Percentiles rank a stretch among this genome's conserved stretches.
These are phyloP conservation scores for Chloropsis cyanopogon DNA, from an alignment of 2,113 vertebrate genomes.

Conservation along the genomic window DNA sequence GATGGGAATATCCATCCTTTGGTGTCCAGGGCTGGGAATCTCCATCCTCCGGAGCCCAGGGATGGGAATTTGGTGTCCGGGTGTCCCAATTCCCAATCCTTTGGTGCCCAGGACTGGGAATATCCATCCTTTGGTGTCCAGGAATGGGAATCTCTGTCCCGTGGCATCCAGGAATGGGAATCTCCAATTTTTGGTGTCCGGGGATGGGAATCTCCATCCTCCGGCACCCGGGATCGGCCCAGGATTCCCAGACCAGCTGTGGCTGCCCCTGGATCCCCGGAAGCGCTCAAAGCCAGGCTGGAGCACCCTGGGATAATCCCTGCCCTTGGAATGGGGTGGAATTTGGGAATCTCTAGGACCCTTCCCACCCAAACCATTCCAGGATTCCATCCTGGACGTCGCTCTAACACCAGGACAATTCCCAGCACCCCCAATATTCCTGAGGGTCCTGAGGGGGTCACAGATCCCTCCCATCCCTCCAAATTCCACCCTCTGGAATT, in stretches of 20 bases:
- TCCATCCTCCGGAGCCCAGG: rapidly evolving
- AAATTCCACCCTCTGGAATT: background rate
- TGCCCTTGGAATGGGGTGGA: background rate
- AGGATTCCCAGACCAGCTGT: background rate
- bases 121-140: rapidly evolving
- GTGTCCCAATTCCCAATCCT: no score
- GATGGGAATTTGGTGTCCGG: background rate
- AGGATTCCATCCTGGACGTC: background rate
- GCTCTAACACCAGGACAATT: rapidly evolving
- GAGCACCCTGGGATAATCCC: rapidly evolving
- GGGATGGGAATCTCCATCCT: background rate
- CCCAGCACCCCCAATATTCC: background rate
- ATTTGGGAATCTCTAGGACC: background rate
- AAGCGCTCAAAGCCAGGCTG: background rate
- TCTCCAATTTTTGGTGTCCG: rapidly evolving
- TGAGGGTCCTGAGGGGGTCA: rapidly evolving
- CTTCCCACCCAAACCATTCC: background rate
- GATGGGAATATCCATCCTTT: rapidly evolving
- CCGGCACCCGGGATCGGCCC: rapidly evolving
- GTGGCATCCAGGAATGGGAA: background rate
- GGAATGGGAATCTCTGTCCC: background rate
- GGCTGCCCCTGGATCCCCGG: background rate
- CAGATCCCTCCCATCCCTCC: rapidly evolving
- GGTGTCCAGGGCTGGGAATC: background rate
- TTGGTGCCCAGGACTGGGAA: background rate